Evolutionary conservation across 2,113 vertebrate species (phyloP).

Genomic region (Beaufortia kweichowensis): DNA sequence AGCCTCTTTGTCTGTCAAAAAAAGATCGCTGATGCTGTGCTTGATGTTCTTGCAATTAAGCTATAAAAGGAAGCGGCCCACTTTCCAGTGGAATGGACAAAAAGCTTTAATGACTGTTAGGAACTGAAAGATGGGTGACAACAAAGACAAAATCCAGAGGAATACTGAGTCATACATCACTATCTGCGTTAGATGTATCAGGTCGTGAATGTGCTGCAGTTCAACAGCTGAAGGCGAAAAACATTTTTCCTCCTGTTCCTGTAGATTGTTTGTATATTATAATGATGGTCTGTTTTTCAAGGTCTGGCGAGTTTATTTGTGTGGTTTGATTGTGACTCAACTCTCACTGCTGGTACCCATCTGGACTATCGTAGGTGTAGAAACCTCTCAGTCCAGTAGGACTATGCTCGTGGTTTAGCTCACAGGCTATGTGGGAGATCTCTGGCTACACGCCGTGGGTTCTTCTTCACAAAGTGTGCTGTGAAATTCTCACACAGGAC

Average conservation of each 20-base stretch:
- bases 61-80: slow-evolving; percentile 50
- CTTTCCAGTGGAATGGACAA: slow-evolving; percentile 39
- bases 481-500: slow-evolving; percentile 33
- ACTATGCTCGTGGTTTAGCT: slow-evolving; percentile 26
- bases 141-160: background rate
- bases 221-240: background rate
- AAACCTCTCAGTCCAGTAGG: slow-evolving; percentile 35
- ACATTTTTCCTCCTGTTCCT: slow-evolving; percentile 13
- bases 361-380: slow-evolving; percentile 28
- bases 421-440: slow-evolving; percentile 46
- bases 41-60: slow-evolving; percentile 54
- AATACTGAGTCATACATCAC: slow-evolving; percentile 15
- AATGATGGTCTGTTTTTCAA: slow-evolving; percentile 2
- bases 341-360: slow-evolving; percentile 39
- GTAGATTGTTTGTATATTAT: slow-evolving; percentile 25
- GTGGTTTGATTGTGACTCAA: slow-evolving; percentile 46
- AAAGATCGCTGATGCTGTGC: slow-evolving; percentile 38
- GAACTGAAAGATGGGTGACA: slow-evolving; percentile 17
- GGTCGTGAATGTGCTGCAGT: background rate
- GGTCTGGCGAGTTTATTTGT: slow-evolving; percentile 20
- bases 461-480: slow-evolving; percentile 35
- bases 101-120: slow-evolving; percentile 37
- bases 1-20: slow-evolving; percentile 51
- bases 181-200: background rate
- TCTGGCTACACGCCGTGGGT: slow-evolving; percentile 38